phyloP scores from a whole-genome alignment of 2,797 vertebrate genomes.

The Mastacembelus armatus region DNA sequence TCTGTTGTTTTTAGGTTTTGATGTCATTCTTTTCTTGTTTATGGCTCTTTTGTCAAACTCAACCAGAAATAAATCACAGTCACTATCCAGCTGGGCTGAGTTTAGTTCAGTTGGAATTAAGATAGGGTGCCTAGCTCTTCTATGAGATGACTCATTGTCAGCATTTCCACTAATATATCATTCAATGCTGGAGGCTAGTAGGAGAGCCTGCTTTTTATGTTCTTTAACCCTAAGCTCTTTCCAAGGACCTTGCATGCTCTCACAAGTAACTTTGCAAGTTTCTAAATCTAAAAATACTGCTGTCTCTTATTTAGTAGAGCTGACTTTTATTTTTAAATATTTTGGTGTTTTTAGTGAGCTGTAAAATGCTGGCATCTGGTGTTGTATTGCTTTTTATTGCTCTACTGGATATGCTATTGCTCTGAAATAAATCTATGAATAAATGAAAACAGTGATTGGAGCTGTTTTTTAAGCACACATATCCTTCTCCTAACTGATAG shows the following conservation, averaged over 20 bases:
- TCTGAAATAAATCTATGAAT: slow-evolving; percentile 48
- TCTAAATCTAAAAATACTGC: slow-evolving; percentile 16
- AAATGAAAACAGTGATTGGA: slow-evolving; percentile 55
- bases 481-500: slow-evolving; percentile 10
- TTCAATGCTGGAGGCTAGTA: slow-evolving; percentile 45
- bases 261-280: slow-evolving; percentile 26
- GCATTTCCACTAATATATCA: slow-evolving; percentile 60
- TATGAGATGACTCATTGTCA: slow-evolving; percentile 58
- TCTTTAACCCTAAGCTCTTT: slow-evolving; percentile 39
- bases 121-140: slow-evolving; percentile 29
- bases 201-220: slow-evolving; percentile 37
- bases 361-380: slow-evolving; percentile 42
- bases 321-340: slow-evolving; percentile 46
- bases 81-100: slow-evolving; percentile 56
- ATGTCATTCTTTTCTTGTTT: slow-evolving; percentile 23
- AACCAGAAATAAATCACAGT: slow-evolving; percentile 51
- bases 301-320: slow-evolving; percentile 31
- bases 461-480: slow-evolving; percentile 22
- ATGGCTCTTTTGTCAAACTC: slow-evolving; percentile 32
- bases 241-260: slow-evolving; percentile 39
- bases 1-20: not conserved
- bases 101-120: slow-evolving; percentile 65
- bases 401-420: slow-evolving; percentile 45
- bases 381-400: slow-evolving; percentile 31
- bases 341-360: slow-evolving; percentile 45